Evolutionary conservation across 2,888 invertebrate species (phyloP).

Genomic region (Hydriomena furcata): DNA sequence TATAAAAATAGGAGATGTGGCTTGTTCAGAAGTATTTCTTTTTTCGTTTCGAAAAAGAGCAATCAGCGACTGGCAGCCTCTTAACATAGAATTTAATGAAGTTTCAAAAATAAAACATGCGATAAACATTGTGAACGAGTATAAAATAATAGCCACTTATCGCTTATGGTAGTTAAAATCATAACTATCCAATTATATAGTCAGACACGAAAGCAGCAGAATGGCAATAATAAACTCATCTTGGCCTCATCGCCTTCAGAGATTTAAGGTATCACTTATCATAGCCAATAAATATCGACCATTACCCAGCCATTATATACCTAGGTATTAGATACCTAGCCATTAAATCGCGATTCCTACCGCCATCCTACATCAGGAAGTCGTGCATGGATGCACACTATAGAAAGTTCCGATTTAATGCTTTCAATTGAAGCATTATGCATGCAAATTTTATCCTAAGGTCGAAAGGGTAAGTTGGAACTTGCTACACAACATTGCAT

Average conservation of each 20-base stretch:
- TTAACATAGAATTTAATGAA: too few species aligned
- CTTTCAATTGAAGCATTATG: conserved; percentile 53
- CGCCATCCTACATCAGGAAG: conserved; percentile 41
- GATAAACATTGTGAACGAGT: too few species aligned
- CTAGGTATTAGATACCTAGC: too few species aligned
- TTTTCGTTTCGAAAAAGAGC: too few species aligned
- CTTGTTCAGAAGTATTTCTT: too few species aligned
- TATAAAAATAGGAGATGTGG: too few species aligned
- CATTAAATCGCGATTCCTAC: conserved; percentile 25
- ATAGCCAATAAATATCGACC: conserved; percentile 3
- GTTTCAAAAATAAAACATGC: too few species aligned
- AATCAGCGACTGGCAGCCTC: too few species aligned
- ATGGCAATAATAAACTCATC: conserved; percentile 5
- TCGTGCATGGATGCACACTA: conserved; percentile 49
- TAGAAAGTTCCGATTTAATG: conserved; percentile 45
- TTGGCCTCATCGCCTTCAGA: background rate
- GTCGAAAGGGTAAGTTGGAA: conserved; percentile 42
- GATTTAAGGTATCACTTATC: background rate
- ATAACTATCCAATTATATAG: too few species aligned
- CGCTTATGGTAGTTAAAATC: too few species aligned
- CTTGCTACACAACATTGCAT: conserved; percentile 12
- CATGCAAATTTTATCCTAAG: conserved; percentile 42
- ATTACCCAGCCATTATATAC: conserved; percentile 11
- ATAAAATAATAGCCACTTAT: too few species aligned
- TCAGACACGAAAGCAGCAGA: too few species aligned